These are phyloP conservation scores for Aurelia aurita complex sp. Pacific DNA, from an alignment of 30 jellyfish, hydroid and myxozoan genomes.

Conservation along the genomic window DNA sequence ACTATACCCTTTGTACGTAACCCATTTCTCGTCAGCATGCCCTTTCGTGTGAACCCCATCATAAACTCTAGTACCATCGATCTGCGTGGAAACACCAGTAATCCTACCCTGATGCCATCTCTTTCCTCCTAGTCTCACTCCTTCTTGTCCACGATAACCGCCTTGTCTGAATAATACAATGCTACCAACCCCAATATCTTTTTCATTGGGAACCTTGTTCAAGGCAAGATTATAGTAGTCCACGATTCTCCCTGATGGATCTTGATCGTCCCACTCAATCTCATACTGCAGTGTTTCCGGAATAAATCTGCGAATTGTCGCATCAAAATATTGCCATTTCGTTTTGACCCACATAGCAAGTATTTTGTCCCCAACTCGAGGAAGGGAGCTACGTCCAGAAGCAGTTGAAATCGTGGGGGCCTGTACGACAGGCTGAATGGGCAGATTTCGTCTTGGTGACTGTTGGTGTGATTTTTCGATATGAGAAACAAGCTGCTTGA, in stretches of 20 bases:
- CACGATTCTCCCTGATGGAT: conserved; percentile 78
- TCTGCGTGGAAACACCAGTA: conserved; percentile 3
- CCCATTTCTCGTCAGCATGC: conserved; percentile 74
- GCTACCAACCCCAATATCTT: conserved; percentile 72
- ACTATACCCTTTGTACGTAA: conserved; percentile 44
- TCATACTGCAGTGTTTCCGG: conserved; percentile 52
- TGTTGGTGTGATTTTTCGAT: conserved; percentile 18
- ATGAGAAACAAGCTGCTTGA: background rate
- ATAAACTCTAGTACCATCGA: conserved; percentile 23
- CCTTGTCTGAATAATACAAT: conserved; percentile 72
- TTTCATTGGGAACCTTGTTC: conserved; percentile 54
- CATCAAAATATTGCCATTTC: conserved; percentile 80
- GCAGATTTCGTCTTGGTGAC: background rate
- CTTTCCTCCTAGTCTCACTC: conserved; percentile 47
- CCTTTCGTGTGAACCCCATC: conserved; percentile 70
- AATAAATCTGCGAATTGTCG: conserved; percentile 48
- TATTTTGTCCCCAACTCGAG: conserved; percentile 66
- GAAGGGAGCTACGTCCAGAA: conserved; percentile 18
- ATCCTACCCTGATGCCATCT: conserved; percentile 81
- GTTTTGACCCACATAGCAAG: conserved; percentile 77
- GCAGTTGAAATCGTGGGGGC: background rate
- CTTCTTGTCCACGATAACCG: conserved; percentile 31
- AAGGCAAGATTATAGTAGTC: conserved; percentile 76
- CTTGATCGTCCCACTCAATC: conserved; percentile 91
- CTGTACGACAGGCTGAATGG: background rate